These are phyloP conservation scores for Euclidia mi DNA, from an alignment of 2,888 invertebrate genomes.

Conservation along the genomic window DNA sequence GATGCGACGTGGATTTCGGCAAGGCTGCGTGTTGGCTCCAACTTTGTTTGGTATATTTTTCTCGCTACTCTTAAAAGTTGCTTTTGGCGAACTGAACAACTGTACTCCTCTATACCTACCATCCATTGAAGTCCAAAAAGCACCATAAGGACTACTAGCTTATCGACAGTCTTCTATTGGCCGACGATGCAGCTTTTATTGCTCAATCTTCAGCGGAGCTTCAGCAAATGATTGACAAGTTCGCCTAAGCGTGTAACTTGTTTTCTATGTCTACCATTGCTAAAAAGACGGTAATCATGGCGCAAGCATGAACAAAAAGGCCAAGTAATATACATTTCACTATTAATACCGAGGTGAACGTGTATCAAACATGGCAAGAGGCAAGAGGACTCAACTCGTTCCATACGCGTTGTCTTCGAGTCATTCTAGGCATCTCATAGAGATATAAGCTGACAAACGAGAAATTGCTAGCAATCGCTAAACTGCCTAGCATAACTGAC, in stretches of 20 bases:
- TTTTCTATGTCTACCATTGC: slow-evolving; percentile 21
- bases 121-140: slow-evolving; percentile 8
- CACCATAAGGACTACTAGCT: background rate
- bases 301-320: no score
- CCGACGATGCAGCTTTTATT: slow-evolving; percentile 8
- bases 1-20: no score
- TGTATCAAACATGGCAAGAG: slow-evolving; percentile 27
- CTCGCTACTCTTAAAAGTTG: no score
- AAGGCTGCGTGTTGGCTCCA: slow-evolving; percentile 22
- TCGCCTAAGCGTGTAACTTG: slow-evolving; percentile 29
- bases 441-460: background rate
- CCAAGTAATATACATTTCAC: slow-evolving; percentile 23
- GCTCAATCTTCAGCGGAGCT: slow-evolving; percentile 17
- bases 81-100: no score
- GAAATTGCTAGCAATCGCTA: no score
- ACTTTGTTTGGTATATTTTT: slow-evolving; percentile 21
- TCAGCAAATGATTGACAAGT: slow-evolving; percentile 26
- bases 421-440: slow-evolving; percentile 17
- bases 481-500: no score
- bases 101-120: no score
- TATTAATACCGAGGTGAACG: slow-evolving; percentile 8
- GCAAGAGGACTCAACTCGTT: no score
- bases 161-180: slow-evolving; percentile 2
- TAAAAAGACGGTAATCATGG: slow-evolving; percentile 7
- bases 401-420: no score